Conservation (phyloP, 2,888 invertebrate genomes). For the Tetheella fluctuosa region DNA sequence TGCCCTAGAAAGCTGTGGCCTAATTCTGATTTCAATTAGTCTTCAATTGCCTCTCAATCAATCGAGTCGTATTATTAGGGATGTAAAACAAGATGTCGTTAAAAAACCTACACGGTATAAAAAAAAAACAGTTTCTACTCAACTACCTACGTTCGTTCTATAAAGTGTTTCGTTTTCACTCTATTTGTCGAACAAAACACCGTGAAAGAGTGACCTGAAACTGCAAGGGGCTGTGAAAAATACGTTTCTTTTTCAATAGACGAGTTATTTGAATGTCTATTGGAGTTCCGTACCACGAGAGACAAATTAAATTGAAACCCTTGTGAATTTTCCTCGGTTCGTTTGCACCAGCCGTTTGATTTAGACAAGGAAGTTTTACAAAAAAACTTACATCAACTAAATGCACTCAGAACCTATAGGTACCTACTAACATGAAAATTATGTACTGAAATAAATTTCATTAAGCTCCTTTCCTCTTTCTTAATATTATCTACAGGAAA, state of each 20-base stretch:
- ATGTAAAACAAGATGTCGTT: background rate
- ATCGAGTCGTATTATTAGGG: background rate
- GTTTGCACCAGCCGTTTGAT: background rate
- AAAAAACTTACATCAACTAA: background rate
- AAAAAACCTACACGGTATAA: background rate
- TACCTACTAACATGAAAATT: too few relatives aligned
- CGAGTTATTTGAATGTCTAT: slow-evolving; percentile 5
- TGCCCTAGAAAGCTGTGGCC: background rate
- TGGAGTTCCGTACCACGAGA: background rate
- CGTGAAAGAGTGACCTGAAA: slow-evolving; percentile 36
- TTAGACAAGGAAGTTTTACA: background rate
- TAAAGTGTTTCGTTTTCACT: slow-evolving; percentile 19
- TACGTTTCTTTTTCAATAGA: slow-evolving; percentile 14
- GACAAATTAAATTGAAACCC: background rate
- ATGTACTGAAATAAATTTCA: too few relatives aligned
- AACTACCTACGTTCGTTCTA: background rate
- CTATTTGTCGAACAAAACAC: slow-evolving; percentile 39
- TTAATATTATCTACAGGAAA: too few relatives aligned
- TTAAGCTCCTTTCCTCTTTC: too few relatives aligned
- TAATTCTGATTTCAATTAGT: background rate
- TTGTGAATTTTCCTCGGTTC: background rate
- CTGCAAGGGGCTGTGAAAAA: slow-evolving; percentile 10
- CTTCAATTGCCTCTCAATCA: background rate
- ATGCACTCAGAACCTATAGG: too few relatives aligned
- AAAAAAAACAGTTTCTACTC: background rate